Evolutionary conservation across 2,888 invertebrate species (phyloP).

Genomic region (Fragum sueziense): DNA sequence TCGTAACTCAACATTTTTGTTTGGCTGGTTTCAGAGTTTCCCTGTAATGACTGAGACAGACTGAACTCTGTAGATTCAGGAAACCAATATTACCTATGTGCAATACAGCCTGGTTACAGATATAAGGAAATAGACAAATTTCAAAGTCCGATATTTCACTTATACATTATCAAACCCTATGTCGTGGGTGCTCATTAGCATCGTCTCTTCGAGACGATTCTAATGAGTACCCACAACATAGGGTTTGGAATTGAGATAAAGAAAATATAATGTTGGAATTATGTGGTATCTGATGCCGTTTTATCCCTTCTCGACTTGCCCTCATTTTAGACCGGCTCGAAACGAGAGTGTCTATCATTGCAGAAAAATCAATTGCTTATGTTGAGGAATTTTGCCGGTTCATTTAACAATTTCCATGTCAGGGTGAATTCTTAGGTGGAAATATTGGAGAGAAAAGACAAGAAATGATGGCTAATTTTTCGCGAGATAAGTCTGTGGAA

Average conservation of each 20-base stretch:
- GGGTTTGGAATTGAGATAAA: too few relatives aligned
- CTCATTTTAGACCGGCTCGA: not conserved
- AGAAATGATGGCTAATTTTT: too few relatives aligned
- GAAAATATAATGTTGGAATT: too few relatives aligned
- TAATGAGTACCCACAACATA: too few relatives aligned
- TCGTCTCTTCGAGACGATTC: too few relatives aligned
- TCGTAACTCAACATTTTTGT: too few relatives aligned
- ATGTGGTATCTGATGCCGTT: too few relatives aligned
- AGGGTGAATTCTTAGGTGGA: not conserved
- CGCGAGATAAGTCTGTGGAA: too few relatives aligned
- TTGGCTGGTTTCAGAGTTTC: not conserved
- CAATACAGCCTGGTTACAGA: constrained; percentile 34
- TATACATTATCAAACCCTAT: too few relatives aligned
- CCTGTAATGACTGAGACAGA: not conserved
- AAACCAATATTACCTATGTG: constrained; percentile 52
- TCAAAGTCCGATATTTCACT: too few relatives aligned
- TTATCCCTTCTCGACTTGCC: not conserved
- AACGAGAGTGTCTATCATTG: not conserved
- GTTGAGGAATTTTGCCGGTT: not conserved
- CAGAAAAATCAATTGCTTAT: not conserved
- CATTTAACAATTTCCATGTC: not conserved
- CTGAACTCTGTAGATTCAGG: constrained; percentile 1
- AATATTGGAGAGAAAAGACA: not conserved
- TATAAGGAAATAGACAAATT: not conserved
- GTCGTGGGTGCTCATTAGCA: too few relatives aligned